Base-by-base conservation (phyloP, 2,113 vertebrate species). In the Chaetorhynchus papuensis region DNA sequence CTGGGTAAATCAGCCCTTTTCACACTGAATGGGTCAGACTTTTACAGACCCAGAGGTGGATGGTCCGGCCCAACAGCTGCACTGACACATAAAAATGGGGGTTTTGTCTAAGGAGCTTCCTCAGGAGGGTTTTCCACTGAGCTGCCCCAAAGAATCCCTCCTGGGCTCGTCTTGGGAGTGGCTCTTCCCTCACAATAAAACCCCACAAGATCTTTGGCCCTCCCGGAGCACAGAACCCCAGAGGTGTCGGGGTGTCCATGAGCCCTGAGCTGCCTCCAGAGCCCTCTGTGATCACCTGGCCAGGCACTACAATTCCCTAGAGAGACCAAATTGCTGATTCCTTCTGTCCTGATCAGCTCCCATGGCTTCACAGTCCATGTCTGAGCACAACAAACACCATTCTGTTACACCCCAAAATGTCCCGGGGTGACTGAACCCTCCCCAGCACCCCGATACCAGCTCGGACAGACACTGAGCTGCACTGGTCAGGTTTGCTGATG, bases 311-410 rank as follows among this genome's bases (percentile, higher is more conserved):
- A 6, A 8, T 30, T 30, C 47, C 79, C 47, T 31, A 4, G 30
- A n/a, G 30, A 39, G 12, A 18, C 21, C 60, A 63, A 66, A 35
- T 2, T 11, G 5, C 49, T 15, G 18, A 22, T 66, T 65, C 23
- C 41, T 63, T 31, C 7, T 6, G 28, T 13, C 49, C 63, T 19
- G 31, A 15, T 7, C 57, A 41, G 24, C 33, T 30, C 5, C 72
- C 0, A 0, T 2, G 44, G 10, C 12, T 9, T 6, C 22, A 5
- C 12, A 42, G 35, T 4, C 7, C 41, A 3, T 3, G 18, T 27
- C 61, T 41, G 52, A 15, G 39, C 39, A 22, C 27, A 27, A 6
- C 16, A 37, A 64, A 12, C 17, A 1, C 1, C 0, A 0, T 15
- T 31, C 75, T 49, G 20, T 3, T 37, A 35, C 1, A 20, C 14